Base-by-base conservation (phyloP, 2,113 vertebrate species). In the Hemicordylus capensis region DNA sequence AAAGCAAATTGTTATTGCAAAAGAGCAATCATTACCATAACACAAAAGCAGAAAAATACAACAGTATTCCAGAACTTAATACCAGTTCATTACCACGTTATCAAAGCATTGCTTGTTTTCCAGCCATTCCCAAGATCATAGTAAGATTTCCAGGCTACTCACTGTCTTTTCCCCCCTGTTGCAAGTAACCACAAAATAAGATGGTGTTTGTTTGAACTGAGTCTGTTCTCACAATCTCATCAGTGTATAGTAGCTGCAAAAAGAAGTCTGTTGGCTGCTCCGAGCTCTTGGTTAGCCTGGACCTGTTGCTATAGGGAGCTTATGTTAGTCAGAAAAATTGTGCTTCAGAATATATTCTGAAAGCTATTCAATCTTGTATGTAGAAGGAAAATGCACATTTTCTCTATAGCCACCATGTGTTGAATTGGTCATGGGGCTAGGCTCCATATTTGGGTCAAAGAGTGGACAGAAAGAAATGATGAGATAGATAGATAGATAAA, bases 1-100 rank as follows among this genome's bases (percentile, higher is more conserved):
- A 64, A 83, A 83, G n/a, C 44, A 72, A 78, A 56, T 78, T 42
- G 66, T 72, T 78, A 44, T 63, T 75, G 14, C 42, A 74, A 70
- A 63, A 34, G 42, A 83, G 44, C 22, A 87, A 66, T 31, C 67
- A 78, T 59, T 44, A 28, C 44, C 54, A 34, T 63, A 11, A 73
- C 34, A 42, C 34, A 37, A 20, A 73, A 28, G 46, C 54, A 70
- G 75, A 39, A 67, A 72, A 76, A 61, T 42, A 10, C 11, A 34
- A 8, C n/a, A 34, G 59, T 31, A n/a, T 5, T 54, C 54, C 14
- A n/a, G 10, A 78, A 42, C 39, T 64, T 63, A 15, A 64, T 26
- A 37, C n/a, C 44, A 26, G 19, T 39, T 42, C 44, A 42, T 72
- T 78, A 42, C n/a, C 4, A 17, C 14, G 15, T 7, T 69, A 66